phyloP scores from a whole-genome alignment of 2,888 invertebrate species.

The Thysanoteuthis rhombus region DNA sequence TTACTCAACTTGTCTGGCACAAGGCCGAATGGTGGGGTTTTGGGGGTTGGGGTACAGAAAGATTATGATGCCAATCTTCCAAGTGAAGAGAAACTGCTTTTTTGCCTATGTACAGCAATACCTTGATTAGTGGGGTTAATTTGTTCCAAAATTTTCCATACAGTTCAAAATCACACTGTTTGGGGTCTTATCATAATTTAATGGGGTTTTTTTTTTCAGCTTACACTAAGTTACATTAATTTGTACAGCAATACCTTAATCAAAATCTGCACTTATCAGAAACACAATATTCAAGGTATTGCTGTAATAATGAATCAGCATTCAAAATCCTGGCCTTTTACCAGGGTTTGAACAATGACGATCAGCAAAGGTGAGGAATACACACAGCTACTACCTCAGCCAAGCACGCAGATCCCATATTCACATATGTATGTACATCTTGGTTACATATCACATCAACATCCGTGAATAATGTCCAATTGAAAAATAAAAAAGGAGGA shows the following conservation, averaged over 20 bases:
- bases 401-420: neutral
- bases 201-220: no score
- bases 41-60: neutral
- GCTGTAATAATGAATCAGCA: no score
- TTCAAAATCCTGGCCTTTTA: neutral
- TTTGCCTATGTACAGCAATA: no score
- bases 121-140: no score
- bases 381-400: neutral
- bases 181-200: no score
- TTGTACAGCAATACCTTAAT: no score
- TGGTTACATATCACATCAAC: neutral
- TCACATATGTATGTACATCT: neutral
- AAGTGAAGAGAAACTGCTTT: neutral
- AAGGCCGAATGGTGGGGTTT: neutral
- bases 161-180: no score
- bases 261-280: no score
- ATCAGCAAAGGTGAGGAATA: neutral
- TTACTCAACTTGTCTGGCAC: neutral
- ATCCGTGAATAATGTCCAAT: neutral
- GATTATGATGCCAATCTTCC: neutral
- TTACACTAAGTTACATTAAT: no score
- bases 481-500: neutral
- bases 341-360: neutral
- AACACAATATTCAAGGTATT: no score
- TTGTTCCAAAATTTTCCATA: no score